These are phyloP conservation scores for Mastomys coucha DNA, from an alignment of 2,113 vertebrate species.

Conservation along the genomic window DNA sequence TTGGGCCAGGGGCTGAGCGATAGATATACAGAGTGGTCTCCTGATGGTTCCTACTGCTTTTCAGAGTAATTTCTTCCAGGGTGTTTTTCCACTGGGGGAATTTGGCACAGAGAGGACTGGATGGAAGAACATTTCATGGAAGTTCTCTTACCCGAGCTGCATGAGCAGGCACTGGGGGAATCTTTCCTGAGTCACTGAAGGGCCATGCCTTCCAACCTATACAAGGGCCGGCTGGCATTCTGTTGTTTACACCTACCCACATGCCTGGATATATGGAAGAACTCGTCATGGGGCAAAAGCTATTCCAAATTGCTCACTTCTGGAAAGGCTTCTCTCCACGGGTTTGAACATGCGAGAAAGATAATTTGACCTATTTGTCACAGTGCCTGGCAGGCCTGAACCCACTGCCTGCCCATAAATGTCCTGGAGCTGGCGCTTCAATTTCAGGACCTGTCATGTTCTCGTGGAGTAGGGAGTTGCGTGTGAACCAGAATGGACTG, in stretches of 20 bases:
- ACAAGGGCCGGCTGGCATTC: background rate
- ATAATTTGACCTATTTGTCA: conserved; percentile 62
- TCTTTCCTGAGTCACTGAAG: background rate
- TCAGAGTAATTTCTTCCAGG: background rate
- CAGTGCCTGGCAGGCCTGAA: conserved; percentile 42
- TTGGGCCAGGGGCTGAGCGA: background rate
- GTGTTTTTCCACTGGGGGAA: background rate
- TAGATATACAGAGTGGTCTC: background rate
- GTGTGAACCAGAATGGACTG: background rate
- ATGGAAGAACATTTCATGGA: background rate
- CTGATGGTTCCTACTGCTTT: background rate
- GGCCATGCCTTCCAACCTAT: background rate
- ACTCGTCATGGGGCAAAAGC: conserved; percentile 24
- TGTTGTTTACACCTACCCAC: conserved; percentile 18
- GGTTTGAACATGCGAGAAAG: conserved; percentile 58
- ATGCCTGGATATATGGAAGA: background rate
- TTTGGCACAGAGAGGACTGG: background rate
- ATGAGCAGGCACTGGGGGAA: background rate
- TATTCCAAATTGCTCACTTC: conserved; percentile 63
- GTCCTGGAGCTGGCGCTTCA: background rate
- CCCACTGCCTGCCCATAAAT: conserved; percentile 17
- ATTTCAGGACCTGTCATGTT: conserved; percentile 60
- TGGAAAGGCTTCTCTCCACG: conserved; percentile 49
- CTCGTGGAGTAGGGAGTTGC: background rate
- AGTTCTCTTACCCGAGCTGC: background rate